These are phyloP conservation scores for Aspidiotus rigidus DNA, from an alignment of 2,888 invertebrate species.

Conservation along the genomic window DNA sequence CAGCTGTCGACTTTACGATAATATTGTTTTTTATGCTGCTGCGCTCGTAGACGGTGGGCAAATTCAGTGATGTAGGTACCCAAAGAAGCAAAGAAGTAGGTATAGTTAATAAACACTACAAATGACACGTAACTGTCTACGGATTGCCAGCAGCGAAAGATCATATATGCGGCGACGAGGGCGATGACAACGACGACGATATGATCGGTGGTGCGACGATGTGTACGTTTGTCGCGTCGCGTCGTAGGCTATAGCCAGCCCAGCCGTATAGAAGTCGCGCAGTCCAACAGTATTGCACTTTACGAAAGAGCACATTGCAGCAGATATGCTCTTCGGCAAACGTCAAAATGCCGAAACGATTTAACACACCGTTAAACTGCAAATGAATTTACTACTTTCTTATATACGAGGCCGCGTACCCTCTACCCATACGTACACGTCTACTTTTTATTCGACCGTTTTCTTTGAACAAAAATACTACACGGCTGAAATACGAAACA, in stretches of 20 bases:
- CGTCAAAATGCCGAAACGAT: slow-evolving; percentile 33
- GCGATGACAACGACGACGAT: not conserved
- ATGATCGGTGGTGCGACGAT: not conserved
- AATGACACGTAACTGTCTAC: slow-evolving; percentile 29
- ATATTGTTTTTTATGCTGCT: no score
- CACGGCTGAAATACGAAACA: no score
- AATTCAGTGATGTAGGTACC: slow-evolving; percentile 21
- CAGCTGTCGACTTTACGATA: no score
- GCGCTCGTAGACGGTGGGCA: not conserved
- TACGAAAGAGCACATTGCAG: not conserved
- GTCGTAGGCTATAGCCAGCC: not conserved
- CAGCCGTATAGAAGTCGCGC: slow-evolving; percentile 11
- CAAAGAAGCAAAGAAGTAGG: no score
- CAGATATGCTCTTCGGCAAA: slow-evolving; percentile 20
- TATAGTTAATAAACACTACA: slow-evolving; percentile 26
- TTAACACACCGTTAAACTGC: slow-evolving; percentile 33
- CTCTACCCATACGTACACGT: no score
- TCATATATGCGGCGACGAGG: not conserved
- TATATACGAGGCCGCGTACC: no score
- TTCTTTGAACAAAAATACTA: no score
- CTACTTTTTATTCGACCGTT: no score
- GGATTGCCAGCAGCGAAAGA: slow-evolving; percentile 1
- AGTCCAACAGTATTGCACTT: not conserved
- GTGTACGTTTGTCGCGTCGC: not conserved
- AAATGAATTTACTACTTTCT: slow-evolving; percentile 7